phyloP scores from a whole-genome alignment of 2,888 invertebrate species.

The Camptogramma bilineatum region DNA sequence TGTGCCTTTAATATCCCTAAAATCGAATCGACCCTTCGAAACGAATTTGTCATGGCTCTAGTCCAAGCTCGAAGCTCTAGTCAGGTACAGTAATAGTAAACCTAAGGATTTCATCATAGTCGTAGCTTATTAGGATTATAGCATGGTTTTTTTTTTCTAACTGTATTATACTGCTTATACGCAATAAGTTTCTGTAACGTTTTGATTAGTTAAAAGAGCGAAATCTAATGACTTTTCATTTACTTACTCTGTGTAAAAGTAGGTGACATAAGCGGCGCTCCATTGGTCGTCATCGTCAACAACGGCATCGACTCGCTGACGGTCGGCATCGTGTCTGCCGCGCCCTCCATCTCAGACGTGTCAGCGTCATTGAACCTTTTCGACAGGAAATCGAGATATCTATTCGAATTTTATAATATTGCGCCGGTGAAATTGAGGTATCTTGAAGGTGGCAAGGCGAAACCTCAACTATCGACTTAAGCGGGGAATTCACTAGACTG shows the following conservation, averaged over 20 bases:
- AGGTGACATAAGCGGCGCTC: conserved; percentile 72
- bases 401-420: conserved; percentile 49
- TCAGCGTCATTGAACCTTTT: conserved; percentile 77
- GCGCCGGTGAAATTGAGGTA: conserved; percentile 14
- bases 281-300: conserved; percentile 71
- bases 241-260: conserved; percentile 47
- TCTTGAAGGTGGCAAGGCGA: conserved; percentile 31
- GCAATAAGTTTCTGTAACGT: no score
- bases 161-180: no score
- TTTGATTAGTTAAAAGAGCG: no score
- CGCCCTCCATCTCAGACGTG: conserved; percentile 79
- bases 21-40: no score
- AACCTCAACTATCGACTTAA: background rate
- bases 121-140: no score
- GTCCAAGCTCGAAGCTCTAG: no score
- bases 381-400: conserved; percentile 52
- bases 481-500: no score
- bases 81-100: no score
- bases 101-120: no score
- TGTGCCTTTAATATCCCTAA: no score
- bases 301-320: conserved; percentile 78
- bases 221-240: background rate
- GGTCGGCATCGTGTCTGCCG: conserved; percentile 73
- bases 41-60: no score
- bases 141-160: no score